A percentile compares a stretch with the other conserved stretches of the same genome.
Conservation (phyloP, 2,113 vertebrate genomes). For the Nothoprocta perdicaria region DNA sequence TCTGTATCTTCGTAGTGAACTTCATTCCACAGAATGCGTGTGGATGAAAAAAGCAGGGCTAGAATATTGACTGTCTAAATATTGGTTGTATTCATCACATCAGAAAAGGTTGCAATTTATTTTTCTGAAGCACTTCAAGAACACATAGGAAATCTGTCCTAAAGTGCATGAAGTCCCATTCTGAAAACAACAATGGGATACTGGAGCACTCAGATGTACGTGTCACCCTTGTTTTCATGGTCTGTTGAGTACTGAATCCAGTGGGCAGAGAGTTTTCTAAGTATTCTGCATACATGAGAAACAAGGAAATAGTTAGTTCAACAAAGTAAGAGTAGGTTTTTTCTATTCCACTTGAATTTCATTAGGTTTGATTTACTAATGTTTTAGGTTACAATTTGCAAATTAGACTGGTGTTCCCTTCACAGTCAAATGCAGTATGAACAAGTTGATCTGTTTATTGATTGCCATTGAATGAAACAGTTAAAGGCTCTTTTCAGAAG, state of each 20-base stretch:
- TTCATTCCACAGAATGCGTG: not conserved
- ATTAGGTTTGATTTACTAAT: not conserved
- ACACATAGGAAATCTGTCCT: not conserved
- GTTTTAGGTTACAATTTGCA: not conserved
- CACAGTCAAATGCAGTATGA: not conserved
- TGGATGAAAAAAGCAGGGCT: not conserved
- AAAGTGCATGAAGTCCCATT: not conserved
- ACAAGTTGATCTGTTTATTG: accelerated
- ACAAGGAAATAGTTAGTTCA: slow-evolving; percentile 7
- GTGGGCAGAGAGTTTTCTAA: not conserved
- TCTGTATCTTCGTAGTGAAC: not conserved
- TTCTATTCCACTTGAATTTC: slow-evolving; percentile 15
- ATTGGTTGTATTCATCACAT: not conserved
- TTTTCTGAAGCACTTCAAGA: not conserved
- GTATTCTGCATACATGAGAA: not conserved
- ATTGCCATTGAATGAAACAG: not conserved
- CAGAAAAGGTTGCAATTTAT: not conserved
- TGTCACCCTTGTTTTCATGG: not conserved
- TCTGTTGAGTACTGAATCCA: not conserved
- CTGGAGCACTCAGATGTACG: not conserved
- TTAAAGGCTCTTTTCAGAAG: not conserved
- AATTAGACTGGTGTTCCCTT: not conserved
- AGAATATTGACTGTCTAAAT: not conserved
- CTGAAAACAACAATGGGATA: not conserved
- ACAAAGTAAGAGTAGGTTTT: not conserved